A percentile compares a stretch with the other conserved stretches of the same genome.
Evolutionary conservation across 2,797 vertebrate species (phyloP).

Genomic region (Sphenodon punctatus): DNA sequence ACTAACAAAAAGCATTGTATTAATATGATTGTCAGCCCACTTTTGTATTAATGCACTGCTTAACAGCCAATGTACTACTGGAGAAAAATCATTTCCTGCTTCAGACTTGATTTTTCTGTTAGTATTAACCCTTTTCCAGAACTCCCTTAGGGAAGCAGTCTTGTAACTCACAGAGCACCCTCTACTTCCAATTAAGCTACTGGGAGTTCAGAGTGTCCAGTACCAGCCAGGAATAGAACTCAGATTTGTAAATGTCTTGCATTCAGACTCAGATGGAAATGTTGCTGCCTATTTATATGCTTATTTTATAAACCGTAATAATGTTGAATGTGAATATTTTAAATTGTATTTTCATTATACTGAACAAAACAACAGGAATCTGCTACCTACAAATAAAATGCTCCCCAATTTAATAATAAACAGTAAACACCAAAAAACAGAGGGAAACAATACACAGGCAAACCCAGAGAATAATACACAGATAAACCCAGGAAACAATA

Average conservation of each 20-base stretch:
- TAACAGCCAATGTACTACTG: not conserved
- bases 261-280: conserved; percentile 18
- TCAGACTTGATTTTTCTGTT: not conserved
- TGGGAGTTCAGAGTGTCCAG: not conserved
- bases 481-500: no score
- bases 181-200: not conserved
- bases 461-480: no score
- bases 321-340: not conserved
- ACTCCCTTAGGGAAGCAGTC: not conserved
- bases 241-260: conserved; percentile 15
- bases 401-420: no score
- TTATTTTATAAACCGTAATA: conserved; percentile 4
- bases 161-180: not conserved
- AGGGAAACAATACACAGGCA: no score
- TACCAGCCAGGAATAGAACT: rapidly evolving
- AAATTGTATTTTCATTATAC: not conserved
- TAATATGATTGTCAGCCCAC: conserved; percentile 4
- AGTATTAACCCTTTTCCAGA: conserved; percentile 3
- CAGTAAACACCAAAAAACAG: no score
- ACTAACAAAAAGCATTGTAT: conserved; percentile 11
- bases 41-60: conserved; percentile 24
- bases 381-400: no score
- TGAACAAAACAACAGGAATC: no score
- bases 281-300: not conserved
- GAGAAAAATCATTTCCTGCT: not conserved